phyloP scores from a whole-genome alignment of 2,888 invertebrate genomes.

The Darwinula stevensoni region DNA sequence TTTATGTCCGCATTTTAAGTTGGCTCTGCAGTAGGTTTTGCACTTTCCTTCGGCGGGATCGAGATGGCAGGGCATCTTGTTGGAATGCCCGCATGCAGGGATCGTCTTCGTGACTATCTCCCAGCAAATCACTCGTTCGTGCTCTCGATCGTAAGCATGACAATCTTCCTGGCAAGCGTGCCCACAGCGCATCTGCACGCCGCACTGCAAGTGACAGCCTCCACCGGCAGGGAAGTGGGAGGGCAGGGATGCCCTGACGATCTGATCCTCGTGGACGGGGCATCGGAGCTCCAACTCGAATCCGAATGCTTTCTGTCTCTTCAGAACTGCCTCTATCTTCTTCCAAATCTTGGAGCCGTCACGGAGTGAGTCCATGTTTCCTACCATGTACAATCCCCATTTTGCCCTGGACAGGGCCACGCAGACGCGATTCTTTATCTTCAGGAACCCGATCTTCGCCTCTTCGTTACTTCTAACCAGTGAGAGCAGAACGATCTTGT shows the following conservation, averaged over 20 bases:
- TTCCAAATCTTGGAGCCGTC: constrained; percentile 11
- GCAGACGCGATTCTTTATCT: constrained; percentile 36
- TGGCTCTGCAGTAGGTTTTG: constrained; percentile 19
- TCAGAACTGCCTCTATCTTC: constrained; percentile 10
- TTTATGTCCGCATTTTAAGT: constrained; percentile 27
- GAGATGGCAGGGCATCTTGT: no score
- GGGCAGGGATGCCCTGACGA: background rate
- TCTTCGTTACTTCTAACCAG: constrained; percentile 40
- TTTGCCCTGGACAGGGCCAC: constrained; percentile 44
- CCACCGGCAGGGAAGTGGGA: background rate
- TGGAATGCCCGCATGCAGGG: no score
- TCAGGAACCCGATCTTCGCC: constrained; percentile 35
- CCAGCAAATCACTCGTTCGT: no score
- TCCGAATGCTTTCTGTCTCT: constrained; percentile 9
- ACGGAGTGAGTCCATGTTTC: constrained; percentile 22
- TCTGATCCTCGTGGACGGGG: constrained; percentile 10
- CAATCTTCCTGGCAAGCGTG: no score
- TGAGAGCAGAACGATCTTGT: constrained; percentile 42
- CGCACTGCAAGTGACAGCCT: background rate
- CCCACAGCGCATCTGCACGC: no score
- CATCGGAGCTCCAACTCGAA: constrained; percentile 9
- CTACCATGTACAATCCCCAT: constrained; percentile 37
- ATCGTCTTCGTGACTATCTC: no score
- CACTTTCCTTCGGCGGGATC: no score
- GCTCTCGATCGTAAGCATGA: no score